Evolutionary conservation across 2,113 vertebrate genomes (phyloP).

Genomic region (Dunckerocampus dactyliophorus): DNA sequence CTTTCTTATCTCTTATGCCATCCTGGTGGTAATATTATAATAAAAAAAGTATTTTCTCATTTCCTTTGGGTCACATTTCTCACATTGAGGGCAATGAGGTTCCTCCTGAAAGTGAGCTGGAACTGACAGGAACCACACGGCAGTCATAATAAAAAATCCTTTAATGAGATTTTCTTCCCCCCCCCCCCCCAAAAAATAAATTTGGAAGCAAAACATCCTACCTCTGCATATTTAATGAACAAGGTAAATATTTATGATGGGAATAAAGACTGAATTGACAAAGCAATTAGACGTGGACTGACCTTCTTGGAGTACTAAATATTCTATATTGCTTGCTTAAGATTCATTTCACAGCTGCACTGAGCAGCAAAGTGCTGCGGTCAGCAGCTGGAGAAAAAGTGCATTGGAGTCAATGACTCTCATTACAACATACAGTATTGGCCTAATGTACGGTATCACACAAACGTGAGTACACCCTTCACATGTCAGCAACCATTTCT

Average conservation of each 20-base stretch:
- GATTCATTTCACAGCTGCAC: constrained; percentile 33
- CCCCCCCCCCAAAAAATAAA: constrained; percentile 5
- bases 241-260: constrained; percentile 62
- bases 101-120: constrained; percentile 37
- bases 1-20: constrained; percentile 41
- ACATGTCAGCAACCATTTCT: no score
- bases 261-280: constrained; percentile 64
- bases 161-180: constrained; percentile 50
- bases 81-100: constrained; percentile 40
- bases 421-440: not conserved
- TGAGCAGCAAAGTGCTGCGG: constrained; percentile 14
- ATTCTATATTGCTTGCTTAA: constrained; percentile 43
- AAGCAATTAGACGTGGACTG: constrained; percentile 66
- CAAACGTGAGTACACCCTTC: no score
- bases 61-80: constrained; percentile 59
- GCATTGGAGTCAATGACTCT: constrained; percentile 3
- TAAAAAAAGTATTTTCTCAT: constrained; percentile 52
- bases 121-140: constrained; percentile 37
- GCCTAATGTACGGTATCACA: not conserved
- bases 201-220: constrained; percentile 22
- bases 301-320: constrained; percentile 56
- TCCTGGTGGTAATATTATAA: constrained; percentile 8
- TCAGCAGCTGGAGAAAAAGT: constrained; percentile 21
- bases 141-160: constrained; percentile 59
- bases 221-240: constrained; percentile 51